Evolutionary conservation across 2,113 vertebrate species (phyloP), one percentile per base, ranked within the genome.

Genomic region (Gymnocephalus cernua): DNA sequence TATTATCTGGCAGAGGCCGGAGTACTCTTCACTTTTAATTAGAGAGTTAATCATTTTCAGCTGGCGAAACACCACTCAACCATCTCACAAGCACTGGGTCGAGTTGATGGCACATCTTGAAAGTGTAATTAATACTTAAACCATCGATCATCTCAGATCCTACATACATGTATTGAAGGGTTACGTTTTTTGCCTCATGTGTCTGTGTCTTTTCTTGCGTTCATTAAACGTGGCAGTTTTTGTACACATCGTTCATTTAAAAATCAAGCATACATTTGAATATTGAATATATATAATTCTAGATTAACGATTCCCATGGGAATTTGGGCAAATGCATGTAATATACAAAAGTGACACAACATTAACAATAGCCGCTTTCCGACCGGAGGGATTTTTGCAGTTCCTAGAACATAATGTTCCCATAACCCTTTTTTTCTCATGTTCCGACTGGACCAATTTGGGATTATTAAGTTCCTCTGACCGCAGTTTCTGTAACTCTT

Each of bases 41-140:
- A 41, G 38, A 25, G 21, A 4, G 47, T 73, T 84, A 69, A 84
- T 84, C 4, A 79, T 69, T 63, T 68, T 56, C 64, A 41, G 12
- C 21, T 62, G 21, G 32, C 14, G 3, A 73, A 54, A n/a, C 12
- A 21, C 51, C 47, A 32, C 58, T 65, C 58, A 65, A 69, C 48
- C 65, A 18, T 35, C 15, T 56, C 38, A 63, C 6, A 25, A 23
- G 53, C 32, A 0, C 51, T 3, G n/a, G 29, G 50, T 44, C 14
- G 61, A 77, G 51, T 59, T 72, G 32, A 72, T 12, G 27, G 29
- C 53, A 41, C 50, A 23, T 41, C 19, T 45, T 50, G 15, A 35
- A 67, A 50, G 23, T 35, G 27, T 11, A 14, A 44, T 41, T 11
- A 14, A 44, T 41, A 54, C 56, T 64, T 1, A 41, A 68, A 62